Conservation (phyloP, 1,140 invertebrate genomes). For the Harpegnathos saltator region DNA sequence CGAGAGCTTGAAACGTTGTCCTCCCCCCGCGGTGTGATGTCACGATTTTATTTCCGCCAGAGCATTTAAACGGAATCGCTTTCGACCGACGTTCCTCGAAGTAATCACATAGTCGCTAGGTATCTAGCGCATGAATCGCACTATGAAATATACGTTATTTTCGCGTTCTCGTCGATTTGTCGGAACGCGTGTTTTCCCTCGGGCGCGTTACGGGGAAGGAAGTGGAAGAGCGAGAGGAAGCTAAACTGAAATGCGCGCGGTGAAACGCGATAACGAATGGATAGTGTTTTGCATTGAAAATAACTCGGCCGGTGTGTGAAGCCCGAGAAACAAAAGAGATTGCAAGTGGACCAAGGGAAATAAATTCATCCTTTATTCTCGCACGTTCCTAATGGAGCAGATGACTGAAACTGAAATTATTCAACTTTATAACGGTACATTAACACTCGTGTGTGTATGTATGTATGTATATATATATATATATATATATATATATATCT, state of each 20-base stretch:
- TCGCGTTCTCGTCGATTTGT: constrained; percentile 7
- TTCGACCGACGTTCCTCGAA: constrained; percentile 38
- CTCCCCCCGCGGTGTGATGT: constrained; percentile 32
- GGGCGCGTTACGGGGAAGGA: background rate
- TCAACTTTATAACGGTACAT: constrained; percentile 32
- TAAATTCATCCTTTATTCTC: background rate
- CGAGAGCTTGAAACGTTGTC: constrained; percentile 24
- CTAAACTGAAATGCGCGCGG: too few species aligned
- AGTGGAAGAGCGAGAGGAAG: too few species aligned
- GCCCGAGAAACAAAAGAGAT: constrained; percentile 1
- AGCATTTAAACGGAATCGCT: constrained; percentile 36
- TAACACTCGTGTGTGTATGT: too few species aligned
- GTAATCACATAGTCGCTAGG: constrained; percentile 14
- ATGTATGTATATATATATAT: too few species aligned
- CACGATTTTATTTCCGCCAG: constrained; percentile 57
- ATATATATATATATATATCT: too few species aligned
- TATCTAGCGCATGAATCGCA: constrained; percentile 11
- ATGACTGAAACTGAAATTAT: too few species aligned
- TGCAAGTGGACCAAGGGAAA: background rate
- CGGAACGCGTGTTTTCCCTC: background rate
- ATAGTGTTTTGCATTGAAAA: background rate
- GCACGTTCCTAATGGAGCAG: too few species aligned
- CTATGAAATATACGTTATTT: constrained; percentile 35
- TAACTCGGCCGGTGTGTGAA: background rate
- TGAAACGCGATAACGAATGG: background rate